Percentiles rank a stretch among this genome's conserved stretches.
Conservation (phyloP, 2,797 vertebrate species). For the Poliocrania exsul region DNA sequence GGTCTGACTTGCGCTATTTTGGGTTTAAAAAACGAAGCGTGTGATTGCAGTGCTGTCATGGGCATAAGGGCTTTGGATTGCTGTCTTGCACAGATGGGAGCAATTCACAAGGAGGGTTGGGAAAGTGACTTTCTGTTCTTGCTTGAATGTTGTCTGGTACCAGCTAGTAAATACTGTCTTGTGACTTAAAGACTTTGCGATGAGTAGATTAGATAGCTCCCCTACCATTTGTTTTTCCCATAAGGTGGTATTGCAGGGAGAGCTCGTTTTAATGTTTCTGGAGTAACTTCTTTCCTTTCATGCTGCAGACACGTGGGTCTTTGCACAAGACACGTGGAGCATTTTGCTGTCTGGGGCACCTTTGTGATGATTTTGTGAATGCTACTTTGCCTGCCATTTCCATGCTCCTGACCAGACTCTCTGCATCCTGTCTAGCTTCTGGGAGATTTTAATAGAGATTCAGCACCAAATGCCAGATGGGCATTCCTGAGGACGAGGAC, state of each 20-base stretch:
- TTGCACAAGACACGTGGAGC: not conserved
- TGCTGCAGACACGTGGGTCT: not conserved
- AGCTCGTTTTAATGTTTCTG: not conserved
- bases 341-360: constrained; percentile 1
- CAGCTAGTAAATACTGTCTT: constrained; percentile 51
- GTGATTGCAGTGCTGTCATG: constrained; percentile 53
- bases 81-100: constrained; percentile 65
- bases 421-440: not conserved
- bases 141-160: constrained; percentile 60
- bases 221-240: not conserved
- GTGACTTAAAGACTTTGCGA: not conserved
- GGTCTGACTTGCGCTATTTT: constrained; percentile 48
- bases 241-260: not conserved
- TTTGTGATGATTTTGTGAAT: not conserved
- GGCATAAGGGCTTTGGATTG: constrained; percentile 63
- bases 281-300: not conserved
- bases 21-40: constrained; percentile 32
- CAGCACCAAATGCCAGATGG: not conserved
- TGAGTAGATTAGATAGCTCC: constrained; percentile 5
- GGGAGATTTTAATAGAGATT: not conserved
- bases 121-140: constrained; percentile 67
- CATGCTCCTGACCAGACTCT: not conserved
- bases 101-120: constrained; percentile 34
- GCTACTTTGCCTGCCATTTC: not conserved
- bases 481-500: not conserved